Conservation (phyloP, 2,113 vertebrate genomes). For the Myrmophylax atrothorax region DNA sequence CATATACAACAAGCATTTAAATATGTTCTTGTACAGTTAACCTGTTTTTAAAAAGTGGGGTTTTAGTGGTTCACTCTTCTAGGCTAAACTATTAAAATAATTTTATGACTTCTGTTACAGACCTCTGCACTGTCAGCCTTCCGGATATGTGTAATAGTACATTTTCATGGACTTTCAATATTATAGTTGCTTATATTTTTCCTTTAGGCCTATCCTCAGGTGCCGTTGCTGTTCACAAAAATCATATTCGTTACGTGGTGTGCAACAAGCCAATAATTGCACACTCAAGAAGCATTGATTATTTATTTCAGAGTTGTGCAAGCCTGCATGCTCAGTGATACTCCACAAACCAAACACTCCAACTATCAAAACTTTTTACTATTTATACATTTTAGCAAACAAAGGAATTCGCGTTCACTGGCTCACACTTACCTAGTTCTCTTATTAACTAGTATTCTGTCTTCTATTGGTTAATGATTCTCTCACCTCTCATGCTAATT, state of each 20-base stretch:
- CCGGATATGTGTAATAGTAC: background rate
- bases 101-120: background rate
- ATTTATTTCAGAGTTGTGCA: background rate
- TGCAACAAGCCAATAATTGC: background rate
- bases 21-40: background rate
- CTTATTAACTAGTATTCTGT: background rate
- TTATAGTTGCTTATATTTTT: background rate
- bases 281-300: background rate
- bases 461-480: background rate
- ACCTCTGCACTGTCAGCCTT: background rate
- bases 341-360: background rate
- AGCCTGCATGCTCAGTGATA: background rate
- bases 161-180: background rate
- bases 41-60: background rate
- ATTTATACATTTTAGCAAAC: background rate
- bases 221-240: background rate
- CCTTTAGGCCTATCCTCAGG: background rate
- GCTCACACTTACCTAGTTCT: background rate
- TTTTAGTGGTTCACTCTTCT: background rate
- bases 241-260: accelerated
- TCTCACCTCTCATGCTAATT: background rate
- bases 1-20: background rate
- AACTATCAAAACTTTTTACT: background rate
- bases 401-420: background rate
- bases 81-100: background rate